A percentile compares a stretch with the other conserved stretches of the same genome.
phyloP scores from a whole-genome alignment of 2,113 vertebrate species.

The Echinops telfairi region DNA sequence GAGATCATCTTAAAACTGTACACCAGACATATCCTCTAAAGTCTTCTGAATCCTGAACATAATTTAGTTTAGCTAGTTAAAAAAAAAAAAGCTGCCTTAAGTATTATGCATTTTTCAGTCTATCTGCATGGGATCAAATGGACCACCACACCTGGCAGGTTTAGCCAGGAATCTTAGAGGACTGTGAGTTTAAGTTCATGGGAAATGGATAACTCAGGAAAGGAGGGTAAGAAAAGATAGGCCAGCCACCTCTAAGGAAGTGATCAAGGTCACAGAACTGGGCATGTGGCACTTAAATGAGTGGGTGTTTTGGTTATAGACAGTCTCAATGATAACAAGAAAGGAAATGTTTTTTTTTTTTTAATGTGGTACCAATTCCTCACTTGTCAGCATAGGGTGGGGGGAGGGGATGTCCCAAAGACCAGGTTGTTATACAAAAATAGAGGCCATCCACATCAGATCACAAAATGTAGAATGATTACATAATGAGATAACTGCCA shows the following conservation, averaged over 20 bases:
- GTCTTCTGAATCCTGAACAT: neutral
- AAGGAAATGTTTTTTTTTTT: neutral
- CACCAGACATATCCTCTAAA: neutral
- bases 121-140: neutral
- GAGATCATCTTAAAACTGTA: neutral
- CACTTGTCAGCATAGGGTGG: neutral
- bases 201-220: neutral
- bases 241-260: neutral
- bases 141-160: neutral
- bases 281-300: neutral
- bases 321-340: neutral
- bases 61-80: neutral
- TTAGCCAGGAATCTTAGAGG: neutral
- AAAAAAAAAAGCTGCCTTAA: neutral
- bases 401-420: neutral
- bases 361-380: neutral
- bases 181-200: neutral
- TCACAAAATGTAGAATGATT: neutral
- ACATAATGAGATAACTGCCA: neutral
- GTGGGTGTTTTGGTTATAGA: neutral
- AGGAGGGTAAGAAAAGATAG: neutral
- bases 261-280: neutral
- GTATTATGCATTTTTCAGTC: neutral
- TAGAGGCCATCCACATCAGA: neutral
- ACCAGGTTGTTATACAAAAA: neutral